Evolutionary conservation across 2,888 invertebrate genomes (phyloP).

Genomic region (Polylopha cassiicola): DNA sequence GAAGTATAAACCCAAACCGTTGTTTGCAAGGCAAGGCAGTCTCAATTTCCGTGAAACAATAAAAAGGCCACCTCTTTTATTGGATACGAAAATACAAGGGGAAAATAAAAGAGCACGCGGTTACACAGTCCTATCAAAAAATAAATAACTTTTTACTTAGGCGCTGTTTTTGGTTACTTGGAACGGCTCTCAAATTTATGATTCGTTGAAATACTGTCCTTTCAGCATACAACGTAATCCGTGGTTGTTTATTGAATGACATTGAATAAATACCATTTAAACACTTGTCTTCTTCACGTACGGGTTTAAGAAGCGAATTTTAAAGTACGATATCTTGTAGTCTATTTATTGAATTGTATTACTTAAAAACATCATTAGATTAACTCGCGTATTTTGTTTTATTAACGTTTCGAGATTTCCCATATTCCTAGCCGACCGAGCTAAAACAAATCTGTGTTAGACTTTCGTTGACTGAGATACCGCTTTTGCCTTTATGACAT

Average conservation of each 20-base stretch:
- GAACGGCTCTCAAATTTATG: conserved; percentile 72
- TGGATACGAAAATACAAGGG: conserved; percentile 52
- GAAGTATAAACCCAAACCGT: conserved; percentile 23
- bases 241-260: conserved; percentile 29
- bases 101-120: conserved; percentile 58
- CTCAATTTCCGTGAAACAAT: conserved; percentile 68
- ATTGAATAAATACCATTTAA: conserved; percentile 24
- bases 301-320: conserved; percentile 1
- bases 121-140: conserved; percentile 74
- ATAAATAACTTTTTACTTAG: conserved; percentile 73
- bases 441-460: too few relatives aligned
- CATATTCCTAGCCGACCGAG: too few relatives aligned
- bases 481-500: too few relatives aligned
- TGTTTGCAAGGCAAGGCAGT: conserved; percentile 41
- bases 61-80: conserved; percentile 66
- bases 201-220: conserved; percentile 63
- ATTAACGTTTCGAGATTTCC: too few relatives aligned
- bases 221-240: conserved; percentile 33
- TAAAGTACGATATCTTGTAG: too few relatives aligned
- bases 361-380: too few relatives aligned
- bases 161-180: conserved; percentile 58
- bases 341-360: too few relatives aligned
- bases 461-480: too few relatives aligned
- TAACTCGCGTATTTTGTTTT: too few relatives aligned
- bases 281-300: conserved; percentile 14